Conservation (phyloP, 2,797 vertebrate genomes). For the Chromis chromis region DNA sequence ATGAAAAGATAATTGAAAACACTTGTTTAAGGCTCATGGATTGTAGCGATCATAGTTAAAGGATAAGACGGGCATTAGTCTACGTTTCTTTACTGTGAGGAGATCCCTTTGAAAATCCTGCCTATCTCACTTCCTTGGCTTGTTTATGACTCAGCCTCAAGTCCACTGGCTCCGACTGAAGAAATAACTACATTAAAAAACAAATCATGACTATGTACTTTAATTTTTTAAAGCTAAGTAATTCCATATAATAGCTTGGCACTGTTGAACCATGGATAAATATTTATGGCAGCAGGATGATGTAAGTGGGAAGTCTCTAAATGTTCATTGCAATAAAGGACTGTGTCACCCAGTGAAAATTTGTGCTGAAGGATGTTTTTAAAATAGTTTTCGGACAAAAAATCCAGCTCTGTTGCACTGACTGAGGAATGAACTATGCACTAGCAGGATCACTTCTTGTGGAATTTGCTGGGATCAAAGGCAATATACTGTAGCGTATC, state of each 20-base stretch:
- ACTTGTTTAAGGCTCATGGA: background rate
- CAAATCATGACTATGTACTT: background rate
- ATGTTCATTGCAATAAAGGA: background rate
- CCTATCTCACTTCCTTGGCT: background rate
- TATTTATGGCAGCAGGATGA: background rate
- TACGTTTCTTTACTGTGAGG: background rate
- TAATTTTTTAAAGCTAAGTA: background rate
- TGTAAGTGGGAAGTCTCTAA: background rate
- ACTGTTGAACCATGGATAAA: background rate
- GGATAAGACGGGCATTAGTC: background rate
- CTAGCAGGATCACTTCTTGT: no score
- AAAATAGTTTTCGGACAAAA: background rate
- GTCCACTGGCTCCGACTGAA: background rate
- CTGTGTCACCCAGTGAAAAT: background rate
- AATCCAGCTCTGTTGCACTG: background rate
- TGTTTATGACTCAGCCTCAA: background rate
- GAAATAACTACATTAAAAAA: background rate
- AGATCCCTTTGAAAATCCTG: background rate
- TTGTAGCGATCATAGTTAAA: background rate
- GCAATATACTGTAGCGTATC: no score
- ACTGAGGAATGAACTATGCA: background rate
- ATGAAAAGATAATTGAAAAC: background rate
- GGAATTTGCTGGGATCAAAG: no score
- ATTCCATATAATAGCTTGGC: no score
- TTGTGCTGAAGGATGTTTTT: background rate